Base-by-base conservation (phyloP, 23 tunicate genomes). In the Ciona savignyi region DNA sequence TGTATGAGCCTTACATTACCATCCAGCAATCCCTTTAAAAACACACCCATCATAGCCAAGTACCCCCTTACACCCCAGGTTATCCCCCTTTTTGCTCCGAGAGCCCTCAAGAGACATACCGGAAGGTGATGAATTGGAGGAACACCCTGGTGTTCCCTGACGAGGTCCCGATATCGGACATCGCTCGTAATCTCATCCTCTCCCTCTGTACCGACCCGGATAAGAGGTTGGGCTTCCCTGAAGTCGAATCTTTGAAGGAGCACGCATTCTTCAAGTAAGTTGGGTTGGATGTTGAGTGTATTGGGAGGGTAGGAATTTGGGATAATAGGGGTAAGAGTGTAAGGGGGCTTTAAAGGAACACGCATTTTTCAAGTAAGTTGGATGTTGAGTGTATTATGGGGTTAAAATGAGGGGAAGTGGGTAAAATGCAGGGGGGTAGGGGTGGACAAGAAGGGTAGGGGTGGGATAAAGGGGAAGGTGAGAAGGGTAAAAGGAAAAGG, bases 11-110 rank as follows among this genome's bases (percentile, higher is more conserved):
- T n/a, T n/a, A n/a, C n/a, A n/a, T n/a, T n/a, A n/a, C n/a, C n/a
- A n/a, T n/a, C n/a, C n/a, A n/a, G n/a, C n/a, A n/a, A n/a, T n/a
- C n/a, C n/a, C n/a, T n/a, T 42, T 6, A 42, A 42, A 6, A 42
- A 42, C 56, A 42, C 56, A 9, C 56, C 15, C 56, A 42, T 6
- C 15, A 6, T 42, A 42, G 15, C 9, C 56, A 42, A 42, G 15
- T 6, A 42, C 15, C 15, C 56, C 56, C 56, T 15, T 6, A 63
- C 20, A n/a, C 28, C 67, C 68, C 29, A 91, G 97, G 99, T 51
- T 94, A 94, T 65, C 95, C 99, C 19, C 99, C 99, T 0, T 94
- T 94, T 75, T 94, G 99, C 73, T 87, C 95, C 51, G 99, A 94
- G 33, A 87, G 86, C 42, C 95, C 95, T 1, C 90, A 83, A 67